Conservation (phyloP, 1,140 invertebrate species). For the Temnothorax longispinosus region DNA sequence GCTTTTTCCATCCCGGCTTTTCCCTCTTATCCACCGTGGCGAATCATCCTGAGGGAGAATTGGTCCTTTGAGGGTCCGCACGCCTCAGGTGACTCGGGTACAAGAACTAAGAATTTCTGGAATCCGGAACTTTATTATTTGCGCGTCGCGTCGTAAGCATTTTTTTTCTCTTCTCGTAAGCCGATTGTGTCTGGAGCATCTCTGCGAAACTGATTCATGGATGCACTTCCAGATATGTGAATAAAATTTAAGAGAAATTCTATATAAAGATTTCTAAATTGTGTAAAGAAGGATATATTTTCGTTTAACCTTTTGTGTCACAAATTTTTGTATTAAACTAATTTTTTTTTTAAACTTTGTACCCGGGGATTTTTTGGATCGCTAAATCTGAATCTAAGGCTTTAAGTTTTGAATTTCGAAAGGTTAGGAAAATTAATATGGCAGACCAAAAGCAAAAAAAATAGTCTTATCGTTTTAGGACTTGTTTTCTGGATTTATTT, state of each 20-base stretch:
- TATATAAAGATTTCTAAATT: background rate
- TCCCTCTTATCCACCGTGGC: constrained; percentile 34
- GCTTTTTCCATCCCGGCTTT: constrained; percentile 42
- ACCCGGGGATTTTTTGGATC: no score
- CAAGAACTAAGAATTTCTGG: constrained; percentile 38
- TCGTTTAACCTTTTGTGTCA: no score
- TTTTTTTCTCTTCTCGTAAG: background rate
- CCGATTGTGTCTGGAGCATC: constrained; percentile 4
- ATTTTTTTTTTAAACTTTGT: no score
- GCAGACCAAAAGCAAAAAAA: no score
- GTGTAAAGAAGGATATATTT: background rate
- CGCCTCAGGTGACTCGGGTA: background rate
- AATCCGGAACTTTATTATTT: constrained; percentile 50
- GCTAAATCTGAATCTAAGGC: no score
- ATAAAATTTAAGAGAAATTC: background rate
- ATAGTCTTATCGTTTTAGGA: no score
- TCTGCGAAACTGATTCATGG: background rate
- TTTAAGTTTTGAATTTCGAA: no score
- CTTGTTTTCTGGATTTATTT: no score
- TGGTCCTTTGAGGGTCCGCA: constrained; percentile 15
- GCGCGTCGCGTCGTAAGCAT: background rate
- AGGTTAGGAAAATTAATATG: no score
- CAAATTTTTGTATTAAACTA: no score
- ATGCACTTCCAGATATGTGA: background rate
- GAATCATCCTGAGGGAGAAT: constrained; percentile 34